These are phyloP conservation scores for Gymnocypris eckloni DNA, from an alignment of 2,797 vertebrate species.

Conservation along the genomic window DNA sequence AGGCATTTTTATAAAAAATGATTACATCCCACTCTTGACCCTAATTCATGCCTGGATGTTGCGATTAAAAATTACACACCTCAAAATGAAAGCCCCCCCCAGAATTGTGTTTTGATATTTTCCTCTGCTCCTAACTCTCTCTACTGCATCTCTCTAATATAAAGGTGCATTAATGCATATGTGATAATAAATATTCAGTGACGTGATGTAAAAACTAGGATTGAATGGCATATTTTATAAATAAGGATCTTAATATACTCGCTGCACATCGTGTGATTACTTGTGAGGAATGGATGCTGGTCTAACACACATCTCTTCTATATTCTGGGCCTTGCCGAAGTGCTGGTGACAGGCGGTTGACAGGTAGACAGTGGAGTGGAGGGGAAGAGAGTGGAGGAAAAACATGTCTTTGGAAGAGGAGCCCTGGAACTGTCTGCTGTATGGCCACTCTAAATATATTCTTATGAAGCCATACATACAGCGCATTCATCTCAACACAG, in stretches of 20 bases:
- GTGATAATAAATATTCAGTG: background rate
- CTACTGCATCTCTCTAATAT: background rate
- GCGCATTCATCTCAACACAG: slow-evolving; percentile 35
- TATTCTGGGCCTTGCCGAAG: slow-evolving; percentile 55
- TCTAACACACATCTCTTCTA: slow-evolving; percentile 46
- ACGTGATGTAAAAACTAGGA: background rate
- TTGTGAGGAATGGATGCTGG: slow-evolving; percentile 45
- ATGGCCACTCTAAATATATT: slow-evolving; percentile 47
- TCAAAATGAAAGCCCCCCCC: background rate
- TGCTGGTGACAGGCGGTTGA: slow-evolving; percentile 61
- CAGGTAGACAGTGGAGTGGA: slow-evolving; percentile 70
- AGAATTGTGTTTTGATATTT: slow-evolving; percentile 14
- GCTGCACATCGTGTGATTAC: slow-evolving; percentile 47
- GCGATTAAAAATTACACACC: background rate
- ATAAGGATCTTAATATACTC: slow-evolving; percentile 37
- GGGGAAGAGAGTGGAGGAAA: slow-evolving; percentile 62
- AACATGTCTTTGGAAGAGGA: slow-evolving; percentile 34
- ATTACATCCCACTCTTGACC: background rate
- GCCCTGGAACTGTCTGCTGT: slow-evolving; percentile 45
- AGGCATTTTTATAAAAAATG: slow-evolving; percentile 10
- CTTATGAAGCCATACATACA: slow-evolving; percentile 32
- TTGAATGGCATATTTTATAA: slow-evolving; percentile 18
- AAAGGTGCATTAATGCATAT: background rate
- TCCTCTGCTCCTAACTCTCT: background rate
- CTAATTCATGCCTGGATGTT: background rate